Base-by-base conservation (phyloP, 37 sponge, comb jelly and placozoan genomes). In the Spongilla lacustris region DNA sequence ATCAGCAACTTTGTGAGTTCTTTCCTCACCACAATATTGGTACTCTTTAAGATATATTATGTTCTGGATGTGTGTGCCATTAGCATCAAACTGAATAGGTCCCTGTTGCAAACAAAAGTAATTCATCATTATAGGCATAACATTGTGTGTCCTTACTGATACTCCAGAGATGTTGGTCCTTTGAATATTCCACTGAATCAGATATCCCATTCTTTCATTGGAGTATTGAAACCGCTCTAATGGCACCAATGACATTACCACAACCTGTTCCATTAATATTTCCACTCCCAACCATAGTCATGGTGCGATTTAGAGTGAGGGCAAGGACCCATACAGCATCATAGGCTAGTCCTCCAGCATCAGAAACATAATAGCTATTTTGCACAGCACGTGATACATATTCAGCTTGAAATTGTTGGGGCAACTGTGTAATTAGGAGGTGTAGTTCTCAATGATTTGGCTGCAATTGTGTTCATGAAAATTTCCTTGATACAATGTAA, bases 301-400 rank as follows among this genome's bases (percentile, higher is more conserved):
- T 22, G 10, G 50, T 74, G 25, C 36, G 38, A 71, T 87, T 78
- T 36, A 87, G 68, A 35, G 76, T 81, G 23, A 81, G 37, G 26
- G 87, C 87, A 22, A 87, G 23, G 11, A 81, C 32, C 87, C 87
- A 87, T 12, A 78, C 50, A 4, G 81, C 81, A 72, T 87, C 87
- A 34, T 81, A 87, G 5, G 87, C 81, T 10, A 73, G 0, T 41
- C 41, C 41, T 41, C 41, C 41, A 41, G 41, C 41, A 41, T 41
- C 41, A 9, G 41, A 41, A 9, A 41, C 41, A 41, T 41, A 41
- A 41, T 41, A 41, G 3, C 41, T 6, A 41, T 6, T 6, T 41
- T 41, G 41, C 6, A 6, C 6, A 41, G 41, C 41, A 41, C 6
- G 41, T 41, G 41, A 9, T 6, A 9, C 6, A 41, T 41, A 41